Conservation (phyloP, 2,888 invertebrate genomes). For the Cryptocephalus moraei region DNA sequence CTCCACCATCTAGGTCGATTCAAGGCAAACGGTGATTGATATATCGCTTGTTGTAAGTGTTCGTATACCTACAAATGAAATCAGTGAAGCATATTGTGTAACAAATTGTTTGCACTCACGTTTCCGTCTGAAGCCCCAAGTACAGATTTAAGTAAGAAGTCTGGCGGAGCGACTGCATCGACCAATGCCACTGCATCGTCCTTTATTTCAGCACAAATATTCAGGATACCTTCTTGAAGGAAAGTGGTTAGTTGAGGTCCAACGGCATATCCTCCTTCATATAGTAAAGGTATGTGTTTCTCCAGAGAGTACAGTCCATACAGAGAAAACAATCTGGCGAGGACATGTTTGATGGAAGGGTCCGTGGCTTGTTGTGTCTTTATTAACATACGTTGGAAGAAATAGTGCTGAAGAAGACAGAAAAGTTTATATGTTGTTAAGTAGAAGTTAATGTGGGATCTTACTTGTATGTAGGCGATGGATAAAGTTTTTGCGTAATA, state of each 20-base stretch:
- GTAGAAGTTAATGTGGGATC: background rate
- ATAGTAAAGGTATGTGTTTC: slow-evolving; percentile 65
- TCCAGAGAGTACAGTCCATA: slow-evolving; percentile 61
- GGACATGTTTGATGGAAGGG: slow-evolving; percentile 41
- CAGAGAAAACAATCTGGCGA: slow-evolving; percentile 51
- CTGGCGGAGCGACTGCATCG: slow-evolving; percentile 79
- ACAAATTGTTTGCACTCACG: too few species aligned
- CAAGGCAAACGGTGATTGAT: too few species aligned
- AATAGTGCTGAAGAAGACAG: slow-evolving; percentile 47
- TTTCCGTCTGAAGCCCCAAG: slow-evolving; percentile 81
- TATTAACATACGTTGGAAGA: slow-evolving; percentile 44
- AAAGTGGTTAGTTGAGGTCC: slow-evolving; percentile 45
- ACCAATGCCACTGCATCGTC: slow-evolving; percentile 67
- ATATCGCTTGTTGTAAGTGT: too few species aligned
- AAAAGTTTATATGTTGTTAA: background rate
- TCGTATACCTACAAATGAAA: too few species aligned
- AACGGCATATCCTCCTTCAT: slow-evolving; percentile 49
- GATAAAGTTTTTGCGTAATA: slow-evolving; percentile 70
- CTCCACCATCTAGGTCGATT: too few species aligned
- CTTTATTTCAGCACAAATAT: slow-evolving; percentile 50
- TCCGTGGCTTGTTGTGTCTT: slow-evolving; percentile 39
- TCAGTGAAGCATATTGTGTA: too few species aligned
- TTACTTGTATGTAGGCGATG: slow-evolving; percentile 73
- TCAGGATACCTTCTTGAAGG: slow-evolving; percentile 58
- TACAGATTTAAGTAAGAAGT: slow-evolving; percentile 75